Evolutionary conservation across 2,797 vertebrate species (phyloP).

Genomic region (Oreochromis mossambicus): DNA sequence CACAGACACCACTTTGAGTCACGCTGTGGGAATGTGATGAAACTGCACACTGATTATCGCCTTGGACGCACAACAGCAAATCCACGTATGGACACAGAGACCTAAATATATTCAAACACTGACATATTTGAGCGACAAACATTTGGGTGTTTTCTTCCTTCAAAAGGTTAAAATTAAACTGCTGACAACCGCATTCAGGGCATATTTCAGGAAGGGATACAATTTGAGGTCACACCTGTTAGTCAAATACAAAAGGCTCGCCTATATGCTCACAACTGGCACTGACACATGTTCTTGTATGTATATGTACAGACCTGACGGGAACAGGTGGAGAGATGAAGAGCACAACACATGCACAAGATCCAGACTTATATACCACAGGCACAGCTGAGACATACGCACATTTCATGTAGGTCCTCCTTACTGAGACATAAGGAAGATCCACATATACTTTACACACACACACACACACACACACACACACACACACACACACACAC

Average conservation of each 20-base stretch:
- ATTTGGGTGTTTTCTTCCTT: neutral
- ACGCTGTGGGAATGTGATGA: slow-evolving; percentile 77
- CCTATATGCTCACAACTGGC: slow-evolving; percentile 62
- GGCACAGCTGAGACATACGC: neutral
- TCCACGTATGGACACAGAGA: neutral
- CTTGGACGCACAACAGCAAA: slow-evolving; percentile 8
- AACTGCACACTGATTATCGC: slow-evolving; percentile 64
- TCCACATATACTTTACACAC: neutral
- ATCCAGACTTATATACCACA: neutral
- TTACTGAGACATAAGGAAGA: neutral
- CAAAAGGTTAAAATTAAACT: slow-evolving; percentile 39
- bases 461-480: neutral
- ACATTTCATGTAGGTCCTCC: slow-evolving; percentile 1
- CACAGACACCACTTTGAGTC: slow-evolving; percentile 61
- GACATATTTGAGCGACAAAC: slow-evolving; percentile 12
- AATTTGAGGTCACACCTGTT: slow-evolving; percentile 65
- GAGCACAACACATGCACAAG: slow-evolving; percentile 3
- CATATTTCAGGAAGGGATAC: slow-evolving; percentile 19
- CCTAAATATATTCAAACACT: neutral
- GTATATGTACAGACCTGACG: slow-evolving; percentile 12
- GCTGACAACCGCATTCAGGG: slow-evolving; percentile 22
- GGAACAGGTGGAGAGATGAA: slow-evolving; percentile 48
- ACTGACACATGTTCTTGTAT: slow-evolving; percentile 48
- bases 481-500: neutral
- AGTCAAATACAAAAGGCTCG: slow-evolving; percentile 60